A percentile compares a stretch with the other conserved stretches of the same genome.
Conservation (phyloP, 2,888 invertebrate genomes). For the Nymphalis c-album region DNA sequence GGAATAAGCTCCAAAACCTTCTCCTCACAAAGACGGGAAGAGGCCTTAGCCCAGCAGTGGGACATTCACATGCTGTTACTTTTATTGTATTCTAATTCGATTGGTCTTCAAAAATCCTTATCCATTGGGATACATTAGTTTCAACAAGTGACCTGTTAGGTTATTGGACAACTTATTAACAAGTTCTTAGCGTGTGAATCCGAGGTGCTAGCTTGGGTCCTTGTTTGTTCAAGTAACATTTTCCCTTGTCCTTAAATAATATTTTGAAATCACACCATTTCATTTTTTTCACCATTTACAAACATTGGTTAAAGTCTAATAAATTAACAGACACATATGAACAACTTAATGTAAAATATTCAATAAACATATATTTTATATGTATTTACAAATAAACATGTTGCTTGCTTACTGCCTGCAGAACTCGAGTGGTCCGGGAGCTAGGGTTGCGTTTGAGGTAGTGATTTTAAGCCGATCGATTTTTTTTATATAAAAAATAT, state of each 20-base stretch:
- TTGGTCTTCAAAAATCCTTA: too few relatives aligned
- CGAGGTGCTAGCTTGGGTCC: constrained; percentile 9
- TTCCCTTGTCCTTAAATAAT: constrained; percentile 17
- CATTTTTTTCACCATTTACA: constrained; percentile 14
- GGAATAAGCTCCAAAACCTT: too few relatives aligned
- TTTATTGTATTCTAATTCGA: too few relatives aligned
- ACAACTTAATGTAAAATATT: background rate
- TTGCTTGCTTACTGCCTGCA: too few relatives aligned
- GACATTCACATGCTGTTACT: too few relatives aligned
- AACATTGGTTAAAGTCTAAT: background rate
- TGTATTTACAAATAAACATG: too few relatives aligned
- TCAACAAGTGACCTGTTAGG: background rate
- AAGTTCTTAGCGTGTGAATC: constrained; percentile 2
- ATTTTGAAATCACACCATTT: constrained; percentile 18
- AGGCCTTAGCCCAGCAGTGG: too few relatives aligned
- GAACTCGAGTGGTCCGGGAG: too few relatives aligned
- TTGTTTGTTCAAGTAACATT: constrained; percentile 16
- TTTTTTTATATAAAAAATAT: too few relatives aligned
- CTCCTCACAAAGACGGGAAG: too few relatives aligned
- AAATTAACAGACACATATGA: background rate
- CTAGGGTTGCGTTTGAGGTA: too few relatives aligned
- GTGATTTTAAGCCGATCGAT: too few relatives aligned
- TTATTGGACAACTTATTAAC: background rate
- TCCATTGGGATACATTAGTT: background rate
- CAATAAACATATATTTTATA: background rate